phyloP scores from a whole-genome alignment of 2,888 invertebrate species.

The Hypomecis punctinalis region DNA sequence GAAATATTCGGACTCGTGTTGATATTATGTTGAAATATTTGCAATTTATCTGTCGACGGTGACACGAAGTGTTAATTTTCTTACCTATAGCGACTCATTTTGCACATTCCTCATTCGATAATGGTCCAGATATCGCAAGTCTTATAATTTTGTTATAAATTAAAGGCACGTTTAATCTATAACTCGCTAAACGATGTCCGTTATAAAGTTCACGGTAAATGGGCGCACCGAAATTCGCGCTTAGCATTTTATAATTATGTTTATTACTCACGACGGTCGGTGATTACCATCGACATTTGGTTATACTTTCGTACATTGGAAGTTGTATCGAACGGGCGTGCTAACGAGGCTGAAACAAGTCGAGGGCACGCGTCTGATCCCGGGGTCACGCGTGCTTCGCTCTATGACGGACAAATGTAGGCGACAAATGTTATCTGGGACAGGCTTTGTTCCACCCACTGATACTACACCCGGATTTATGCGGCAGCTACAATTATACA shows the following conservation, averaged over 20 bases:
- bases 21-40: conserved; percentile 20
- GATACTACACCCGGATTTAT: conserved; percentile 33
- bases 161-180: conserved; percentile 28
- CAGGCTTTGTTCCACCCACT: conserved; percentile 46
- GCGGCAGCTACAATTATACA: conserved; percentile 39
- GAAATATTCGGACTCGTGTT: not conserved
- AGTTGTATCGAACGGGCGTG: conserved; percentile 61
- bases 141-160: conserved; percentile 28
- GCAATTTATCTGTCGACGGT: not conserved
- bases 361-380: conserved; percentile 62
- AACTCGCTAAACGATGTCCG: conserved; percentile 33
- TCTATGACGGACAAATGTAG: conserved; percentile 55
- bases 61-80: conserved; percentile 2
- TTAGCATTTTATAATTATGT: conserved; percentile 34
- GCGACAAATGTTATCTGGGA: conserved; percentile 58
- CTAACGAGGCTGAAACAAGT: conserved; percentile 67
- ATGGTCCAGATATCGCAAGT: conserved; percentile 15
- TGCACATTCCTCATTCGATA: conserved; percentile 14
- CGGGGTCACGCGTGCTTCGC: conserved; percentile 66
- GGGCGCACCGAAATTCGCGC: conserved; percentile 35
- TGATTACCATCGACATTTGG: conserved; percentile 52
- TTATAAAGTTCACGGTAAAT: conserved; percentile 34
- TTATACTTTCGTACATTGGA: conserved; percentile 54
- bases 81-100: conserved; percentile 11
- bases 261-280: conserved; percentile 39